These are phyloP conservation scores for Pogoniulus pusillus DNA, from an alignment of 2,797 vertebrate species.

Conservation along the genomic window DNA sequence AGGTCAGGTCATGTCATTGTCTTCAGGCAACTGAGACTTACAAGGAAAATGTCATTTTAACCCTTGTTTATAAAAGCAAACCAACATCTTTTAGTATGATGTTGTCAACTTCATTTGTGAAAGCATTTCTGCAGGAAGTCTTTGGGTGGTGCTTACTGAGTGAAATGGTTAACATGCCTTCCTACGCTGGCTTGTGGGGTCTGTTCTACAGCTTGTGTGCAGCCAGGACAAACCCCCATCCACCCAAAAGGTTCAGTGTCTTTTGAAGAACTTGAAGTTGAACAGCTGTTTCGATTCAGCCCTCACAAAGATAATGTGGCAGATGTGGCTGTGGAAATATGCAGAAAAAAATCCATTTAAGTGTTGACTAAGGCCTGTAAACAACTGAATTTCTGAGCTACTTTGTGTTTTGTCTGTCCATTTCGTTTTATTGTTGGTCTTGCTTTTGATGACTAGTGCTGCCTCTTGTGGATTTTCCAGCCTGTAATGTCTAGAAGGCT, in stretches of 20 bases:
- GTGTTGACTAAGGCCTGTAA: constrained; percentile 10
- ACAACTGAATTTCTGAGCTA: constrained; percentile 19
- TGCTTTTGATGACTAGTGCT: constrained; percentile 29
- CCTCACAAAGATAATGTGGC: not conserved
- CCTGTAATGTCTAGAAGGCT: constrained; percentile 38
- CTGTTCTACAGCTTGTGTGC: not conserved
- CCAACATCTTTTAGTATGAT: not conserved
- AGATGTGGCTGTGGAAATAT: not conserved
- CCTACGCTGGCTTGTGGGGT: rapidly evolving
- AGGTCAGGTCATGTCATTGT: not conserved
- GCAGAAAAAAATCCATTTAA: not conserved
- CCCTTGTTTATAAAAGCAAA: not conserved
- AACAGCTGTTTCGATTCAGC: not conserved
- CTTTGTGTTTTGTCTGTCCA: constrained; percentile 21
- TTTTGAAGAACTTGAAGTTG: not conserved
- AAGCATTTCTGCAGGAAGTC: not conserved
- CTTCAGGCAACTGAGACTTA: not conserved
- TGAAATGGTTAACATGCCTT: rapidly evolving
- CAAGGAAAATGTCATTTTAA: not conserved
- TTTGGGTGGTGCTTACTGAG: not conserved
- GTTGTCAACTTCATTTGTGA: not conserved
- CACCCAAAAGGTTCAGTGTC: not conserved
- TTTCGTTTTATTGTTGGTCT: constrained; percentile 4
- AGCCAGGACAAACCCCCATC: not conserved
- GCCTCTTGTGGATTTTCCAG: constrained; percentile 38